A percentile compares a stretch with the other conserved stretches of the same genome.
These are phyloP conservation scores for Coendou prehensilis DNA, from an alignment of 2,797 vertebrate genomes.

Conservation along the genomic window DNA sequence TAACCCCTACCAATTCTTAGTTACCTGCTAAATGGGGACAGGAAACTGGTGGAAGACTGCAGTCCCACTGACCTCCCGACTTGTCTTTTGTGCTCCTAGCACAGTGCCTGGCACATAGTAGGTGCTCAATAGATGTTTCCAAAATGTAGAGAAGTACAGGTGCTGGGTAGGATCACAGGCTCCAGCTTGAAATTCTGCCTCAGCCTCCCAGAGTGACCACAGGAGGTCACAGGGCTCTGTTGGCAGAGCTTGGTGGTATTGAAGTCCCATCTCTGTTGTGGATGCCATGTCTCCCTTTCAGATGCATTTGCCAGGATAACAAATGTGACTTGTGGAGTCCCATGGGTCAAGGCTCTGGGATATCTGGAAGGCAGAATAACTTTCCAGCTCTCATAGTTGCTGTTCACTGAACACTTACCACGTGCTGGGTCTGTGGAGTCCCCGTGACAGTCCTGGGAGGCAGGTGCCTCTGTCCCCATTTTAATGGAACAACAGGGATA, in stretches of 20 bases:
- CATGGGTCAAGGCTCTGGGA: not conserved
- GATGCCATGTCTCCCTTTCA: not conserved
- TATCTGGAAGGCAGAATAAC: not conserved
- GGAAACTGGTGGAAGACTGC: not conserved
- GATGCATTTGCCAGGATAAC: not conserved
- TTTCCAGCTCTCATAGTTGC: not conserved
- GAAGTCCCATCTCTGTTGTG: not conserved
- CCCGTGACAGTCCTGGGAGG: not conserved
- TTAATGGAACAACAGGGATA: not conserved
- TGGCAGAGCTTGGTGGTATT: rapidly evolving
- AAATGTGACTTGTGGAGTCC: not conserved
- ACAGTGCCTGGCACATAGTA: not conserved
- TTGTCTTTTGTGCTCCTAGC: not conserved
- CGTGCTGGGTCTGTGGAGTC: not conserved
- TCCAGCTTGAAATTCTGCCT: not conserved
- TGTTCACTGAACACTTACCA: not conserved
- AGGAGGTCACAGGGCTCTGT: not conserved
- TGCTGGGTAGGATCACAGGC: not conserved
- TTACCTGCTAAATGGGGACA: not conserved
- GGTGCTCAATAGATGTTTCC: not conserved
- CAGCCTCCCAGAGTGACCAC: not conserved
- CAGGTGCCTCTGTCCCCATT: not conserved
- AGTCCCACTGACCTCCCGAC: not conserved
- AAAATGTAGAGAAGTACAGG: not conserved
- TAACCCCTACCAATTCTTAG: not conserved